phyloP scores from a whole-genome alignment of 2,113 vertebrate genomes.

The Nesoenas mayeri region DNA sequence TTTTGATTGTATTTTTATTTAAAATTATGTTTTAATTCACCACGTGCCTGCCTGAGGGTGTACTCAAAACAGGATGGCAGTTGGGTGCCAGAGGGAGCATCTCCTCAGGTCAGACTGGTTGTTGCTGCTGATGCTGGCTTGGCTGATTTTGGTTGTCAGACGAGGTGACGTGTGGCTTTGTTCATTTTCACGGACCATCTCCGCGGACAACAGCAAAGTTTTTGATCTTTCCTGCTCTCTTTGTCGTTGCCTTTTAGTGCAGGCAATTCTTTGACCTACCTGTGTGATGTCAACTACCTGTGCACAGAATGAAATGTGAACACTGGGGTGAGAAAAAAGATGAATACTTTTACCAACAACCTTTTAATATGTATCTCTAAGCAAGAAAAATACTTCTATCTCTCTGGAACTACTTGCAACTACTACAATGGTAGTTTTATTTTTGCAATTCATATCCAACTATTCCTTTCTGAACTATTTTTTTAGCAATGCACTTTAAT shows the following conservation, averaged over 20 bases:
- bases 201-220: fast-evolving
- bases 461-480: background rate
- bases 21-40: background rate
- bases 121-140: background rate
- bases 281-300: background rate
- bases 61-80: background rate
- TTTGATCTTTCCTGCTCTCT: background rate
- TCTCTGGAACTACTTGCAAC: background rate
- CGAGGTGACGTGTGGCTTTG: fast-evolving
- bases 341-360: background rate
- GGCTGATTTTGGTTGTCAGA: background rate
- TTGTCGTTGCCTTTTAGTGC: background rate
- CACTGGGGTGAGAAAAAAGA: fast-evolving
- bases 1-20: background rate
- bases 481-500: background rate
- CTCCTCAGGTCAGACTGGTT: background rate
- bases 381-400: background rate
- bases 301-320: background rate
- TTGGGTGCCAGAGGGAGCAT: background rate
- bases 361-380: background rate
- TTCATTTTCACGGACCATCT: background rate
- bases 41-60: background rate
- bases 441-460: background rate
- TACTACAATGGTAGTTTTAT: background rate
- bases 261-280: background rate